Percentiles rank a stretch among this genome's conserved stretches.
These are phyloP conservation scores for Deilephila elpenor DNA, from an alignment of 2,888 invertebrate genomes.

Conservation along the genomic window DNA sequence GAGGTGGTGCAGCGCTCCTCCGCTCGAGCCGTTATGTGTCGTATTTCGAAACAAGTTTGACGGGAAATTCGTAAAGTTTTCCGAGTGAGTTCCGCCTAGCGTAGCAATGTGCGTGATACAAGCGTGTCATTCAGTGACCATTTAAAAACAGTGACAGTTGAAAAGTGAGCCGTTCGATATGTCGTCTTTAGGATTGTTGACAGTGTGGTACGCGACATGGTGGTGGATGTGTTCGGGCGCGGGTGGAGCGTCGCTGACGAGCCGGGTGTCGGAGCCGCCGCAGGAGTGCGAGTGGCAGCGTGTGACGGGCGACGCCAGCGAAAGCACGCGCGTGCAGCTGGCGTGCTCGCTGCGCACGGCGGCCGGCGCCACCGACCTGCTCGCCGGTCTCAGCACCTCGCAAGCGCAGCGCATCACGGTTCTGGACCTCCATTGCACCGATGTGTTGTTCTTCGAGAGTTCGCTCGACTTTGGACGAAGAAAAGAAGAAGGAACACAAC, in stretches of 20 bases:
- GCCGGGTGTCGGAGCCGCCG: constrained; percentile 86
- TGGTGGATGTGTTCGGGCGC: constrained; percentile 72
- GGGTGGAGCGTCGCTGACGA: constrained; percentile 77
- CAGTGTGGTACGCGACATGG: constrained; percentile 70
- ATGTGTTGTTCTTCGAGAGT: constrained; percentile 89
- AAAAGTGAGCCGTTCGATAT: constrained; percentile 78
- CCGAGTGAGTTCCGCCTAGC: constrained; percentile 74
- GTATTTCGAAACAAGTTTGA: constrained; percentile 83
- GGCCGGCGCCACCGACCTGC: constrained; percentile 87
- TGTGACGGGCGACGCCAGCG: constrained; percentile 81
- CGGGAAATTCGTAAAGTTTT: constrained; percentile 83
- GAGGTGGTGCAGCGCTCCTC: constrained; percentile 59
- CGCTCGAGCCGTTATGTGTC: constrained; percentile 79
- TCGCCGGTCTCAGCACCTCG: constrained; percentile 85
- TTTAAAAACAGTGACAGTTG: constrained; percentile 79
- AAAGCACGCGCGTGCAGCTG: constrained; percentile 84
- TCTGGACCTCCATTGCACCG: constrained; percentile 88
- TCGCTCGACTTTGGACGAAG: constrained; percentile 85
- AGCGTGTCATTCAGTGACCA: constrained; percentile 72
- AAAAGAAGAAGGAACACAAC: constrained; percentile 82
- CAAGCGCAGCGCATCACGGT: constrained; percentile 89
- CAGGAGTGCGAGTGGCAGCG: constrained; percentile 90
- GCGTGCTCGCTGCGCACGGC: constrained; percentile 87
- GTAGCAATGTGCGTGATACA: constrained; percentile 78
- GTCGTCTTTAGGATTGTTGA: constrained; percentile 78